phyloP scores from a whole-genome alignment of 2,797 vertebrate genomes.

The Tangara arthus region DNA sequence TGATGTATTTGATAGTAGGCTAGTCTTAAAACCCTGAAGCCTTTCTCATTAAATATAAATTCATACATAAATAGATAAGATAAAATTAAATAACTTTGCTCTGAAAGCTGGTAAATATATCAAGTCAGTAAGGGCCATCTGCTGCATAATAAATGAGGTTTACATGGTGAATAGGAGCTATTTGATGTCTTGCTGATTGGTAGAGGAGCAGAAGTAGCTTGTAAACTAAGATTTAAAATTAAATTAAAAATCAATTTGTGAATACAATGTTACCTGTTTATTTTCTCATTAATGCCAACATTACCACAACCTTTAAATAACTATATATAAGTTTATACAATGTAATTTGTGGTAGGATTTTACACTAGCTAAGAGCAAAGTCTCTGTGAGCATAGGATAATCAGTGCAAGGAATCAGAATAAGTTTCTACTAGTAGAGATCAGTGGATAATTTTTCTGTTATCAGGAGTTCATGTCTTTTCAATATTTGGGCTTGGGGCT shows the following conservation, averaged over 20 bases:
- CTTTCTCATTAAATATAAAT: conserved; percentile 26
- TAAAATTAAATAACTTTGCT: conserved; percentile 49
- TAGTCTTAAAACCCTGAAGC: conserved; percentile 26
- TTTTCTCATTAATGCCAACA: conserved; percentile 17
- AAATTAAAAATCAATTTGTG: neutral
- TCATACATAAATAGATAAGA: conserved; percentile 1
- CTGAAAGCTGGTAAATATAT: conserved; percentile 51
- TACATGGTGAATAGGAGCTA: neutral
- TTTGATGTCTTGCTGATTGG: conserved; percentile 26
- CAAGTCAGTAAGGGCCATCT: neutral
- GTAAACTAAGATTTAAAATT: neutral
- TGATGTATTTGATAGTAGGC: conserved; percentile 32
- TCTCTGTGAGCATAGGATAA: neutral
- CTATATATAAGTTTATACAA: neutral
- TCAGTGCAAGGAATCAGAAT: neutral
- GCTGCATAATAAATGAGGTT: neutral
- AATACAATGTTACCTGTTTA: neutral
- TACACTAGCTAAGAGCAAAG: neutral
- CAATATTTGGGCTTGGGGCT: neutral
- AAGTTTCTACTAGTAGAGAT: neutral
- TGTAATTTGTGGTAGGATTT: neutral
- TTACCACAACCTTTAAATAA: neutral
- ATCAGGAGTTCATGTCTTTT: neutral
- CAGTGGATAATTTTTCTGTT: neutral
- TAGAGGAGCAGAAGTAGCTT: conserved; percentile 47